phyloP scores from a whole-genome alignment of 2,797 vertebrate genomes.

The Eremophila alpestris region DNA sequence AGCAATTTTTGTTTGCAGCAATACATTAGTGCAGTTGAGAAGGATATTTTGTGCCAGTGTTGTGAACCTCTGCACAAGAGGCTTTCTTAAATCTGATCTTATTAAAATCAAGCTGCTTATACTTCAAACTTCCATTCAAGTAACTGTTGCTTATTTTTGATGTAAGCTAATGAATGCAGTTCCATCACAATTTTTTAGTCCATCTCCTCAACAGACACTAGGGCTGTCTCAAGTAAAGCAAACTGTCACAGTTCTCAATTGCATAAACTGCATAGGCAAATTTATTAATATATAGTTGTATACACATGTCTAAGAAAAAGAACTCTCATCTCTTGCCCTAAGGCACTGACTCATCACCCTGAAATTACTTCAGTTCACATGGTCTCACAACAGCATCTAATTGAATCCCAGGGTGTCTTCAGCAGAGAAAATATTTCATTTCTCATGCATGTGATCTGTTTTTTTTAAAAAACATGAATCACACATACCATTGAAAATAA shows the following conservation, averaged over 20 bases:
- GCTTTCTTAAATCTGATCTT: background rate
- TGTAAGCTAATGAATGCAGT: background rate
- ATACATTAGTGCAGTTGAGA: background rate
- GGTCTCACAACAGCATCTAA: background rate
- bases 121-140: background rate
- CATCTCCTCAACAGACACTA: background rate
- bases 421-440: background rate
- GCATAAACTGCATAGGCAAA: background rate
- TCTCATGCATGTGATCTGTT: background rate
- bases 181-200: background rate
- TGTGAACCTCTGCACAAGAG: background rate
- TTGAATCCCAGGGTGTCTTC: background rate
- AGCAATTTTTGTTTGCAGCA: background rate
- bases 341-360: background rate
- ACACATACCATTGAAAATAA: background rate
- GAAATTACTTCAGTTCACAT: conserved; percentile 17
- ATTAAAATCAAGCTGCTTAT: background rate
- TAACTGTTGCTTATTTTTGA: background rate
- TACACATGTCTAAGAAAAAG: background rate
- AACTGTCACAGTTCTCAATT: background rate
- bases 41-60: background rate
- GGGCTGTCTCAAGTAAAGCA: background rate
- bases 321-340: background rate
- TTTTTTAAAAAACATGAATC: background rate
- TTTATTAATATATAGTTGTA: background rate